Evolutionary conservation across 92 coral and sea anemone species (phyloP).

Genomic region (Anthopleura xanthogrammica): DNA sequence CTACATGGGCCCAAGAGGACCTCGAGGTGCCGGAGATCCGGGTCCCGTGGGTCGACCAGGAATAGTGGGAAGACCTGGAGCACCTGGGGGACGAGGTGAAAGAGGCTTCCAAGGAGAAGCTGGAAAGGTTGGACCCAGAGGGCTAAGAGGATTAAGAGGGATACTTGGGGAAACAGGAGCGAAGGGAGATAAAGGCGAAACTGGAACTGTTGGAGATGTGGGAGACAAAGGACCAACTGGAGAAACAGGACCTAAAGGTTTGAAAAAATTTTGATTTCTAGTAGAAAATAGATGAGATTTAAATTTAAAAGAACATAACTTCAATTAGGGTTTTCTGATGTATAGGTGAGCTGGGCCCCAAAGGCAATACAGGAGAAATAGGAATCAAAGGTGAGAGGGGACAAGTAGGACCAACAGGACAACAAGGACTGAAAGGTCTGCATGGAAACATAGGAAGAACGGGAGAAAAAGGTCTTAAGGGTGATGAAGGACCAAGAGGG

Average conservation of each 20-base stretch:
- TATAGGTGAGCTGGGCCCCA: background rate
- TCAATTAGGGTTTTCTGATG: background rate
- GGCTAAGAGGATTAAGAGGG: constrained; percentile 3
- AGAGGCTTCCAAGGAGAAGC: constrained; percentile 12
- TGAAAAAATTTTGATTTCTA: background rate
- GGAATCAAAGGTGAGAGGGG: constrained; percentile 5
- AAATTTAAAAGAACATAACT: background rate
- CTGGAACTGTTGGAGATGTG: background rate
- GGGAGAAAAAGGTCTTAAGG: constrained; percentile 17
- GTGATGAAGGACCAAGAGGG: constrained; percentile 6
- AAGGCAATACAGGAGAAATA: background rate
- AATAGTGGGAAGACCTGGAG: background rate
- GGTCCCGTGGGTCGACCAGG: background rate
- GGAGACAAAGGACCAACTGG: constrained; percentile 1
- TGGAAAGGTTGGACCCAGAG: constrained; percentile 10
- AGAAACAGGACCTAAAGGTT: background rate
- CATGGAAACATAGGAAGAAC: background rate
- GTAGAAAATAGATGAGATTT: background rate
- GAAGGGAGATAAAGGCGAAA: constrained; percentile 8
- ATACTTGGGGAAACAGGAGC: background rate
- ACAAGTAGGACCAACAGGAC: constrained; percentile 4
- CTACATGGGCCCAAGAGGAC: constrained; percentile 3
- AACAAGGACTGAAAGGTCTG: constrained; percentile 6
- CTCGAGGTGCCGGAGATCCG: constrained; percentile 1
- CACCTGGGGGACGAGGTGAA: constrained; percentile 9